Percentiles rank a stretch among this genome's conserved stretches.
phyloP scores from a whole-genome alignment of 2,888 invertebrate species.

The Caenorhabditis zanzibari region DNA sequence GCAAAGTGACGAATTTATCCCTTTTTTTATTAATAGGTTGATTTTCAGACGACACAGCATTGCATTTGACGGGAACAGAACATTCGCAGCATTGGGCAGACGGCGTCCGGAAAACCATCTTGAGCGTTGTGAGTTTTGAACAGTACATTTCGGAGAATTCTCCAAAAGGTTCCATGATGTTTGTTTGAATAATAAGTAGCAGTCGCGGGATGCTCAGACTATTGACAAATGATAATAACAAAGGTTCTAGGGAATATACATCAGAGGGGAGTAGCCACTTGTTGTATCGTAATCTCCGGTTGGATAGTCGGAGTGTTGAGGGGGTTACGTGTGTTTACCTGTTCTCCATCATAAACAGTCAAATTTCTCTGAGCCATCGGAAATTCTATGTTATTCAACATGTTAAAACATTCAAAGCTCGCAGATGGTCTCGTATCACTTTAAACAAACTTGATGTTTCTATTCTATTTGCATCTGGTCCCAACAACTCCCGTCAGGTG shows the following conservation, averaged over 20 bases:
- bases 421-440: neutral
- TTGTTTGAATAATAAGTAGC: slow-evolving; percentile 44
- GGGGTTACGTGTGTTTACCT: slow-evolving; percentile 4
- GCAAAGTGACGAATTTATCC: slow-evolving; percentile 20
- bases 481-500: slow-evolving; percentile 39
- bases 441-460: slow-evolving; percentile 10
- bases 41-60: slow-evolving; percentile 40
- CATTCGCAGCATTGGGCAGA: slow-evolving; percentile 24
- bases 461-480: slow-evolving; percentile 17
- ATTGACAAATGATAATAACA: slow-evolving; percentile 58
- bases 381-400: too few relatives aligned
- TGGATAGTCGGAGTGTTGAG: slow-evolving; percentile 15
- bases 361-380: too few relatives aligned
- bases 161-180: slow-evolving; percentile 43
- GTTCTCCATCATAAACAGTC: too few relatives aligned
- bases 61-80: slow-evolving; percentile 24
- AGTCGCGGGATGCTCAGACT: slow-evolving; percentile 32
- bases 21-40: neutral
- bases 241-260: neutral
- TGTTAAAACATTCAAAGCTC: neutral
- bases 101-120: slow-evolving; percentile 9
- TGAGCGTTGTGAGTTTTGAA: slow-evolving; percentile 32
- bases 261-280: slow-evolving; percentile 25
- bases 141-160: neutral
- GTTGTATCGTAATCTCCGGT: slow-evolving; percentile 40